phyloP scores from a whole-genome alignment of 2,797 vertebrate genomes.

The Zalophus californianus region DNA sequence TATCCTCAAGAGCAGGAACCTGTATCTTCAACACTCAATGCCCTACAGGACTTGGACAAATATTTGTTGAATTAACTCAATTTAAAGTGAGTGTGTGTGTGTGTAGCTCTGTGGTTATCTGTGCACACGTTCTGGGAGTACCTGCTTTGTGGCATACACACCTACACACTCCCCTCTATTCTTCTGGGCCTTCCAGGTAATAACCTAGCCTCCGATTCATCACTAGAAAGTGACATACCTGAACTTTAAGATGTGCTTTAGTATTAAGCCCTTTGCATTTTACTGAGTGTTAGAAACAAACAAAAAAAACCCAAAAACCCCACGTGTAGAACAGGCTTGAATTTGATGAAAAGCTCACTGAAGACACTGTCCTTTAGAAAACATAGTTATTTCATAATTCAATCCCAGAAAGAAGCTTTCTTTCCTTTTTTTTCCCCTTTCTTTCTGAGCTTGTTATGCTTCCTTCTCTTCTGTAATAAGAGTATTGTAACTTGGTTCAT shows the following conservation, averaged over 20 bases:
- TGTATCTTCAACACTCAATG: not conserved
- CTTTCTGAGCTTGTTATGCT: not conserved
- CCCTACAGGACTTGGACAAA: not conserved
- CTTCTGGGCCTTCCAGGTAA: not conserved
- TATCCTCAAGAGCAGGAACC: not conserved
- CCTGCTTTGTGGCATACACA: not conserved
- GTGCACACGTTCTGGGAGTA: not conserved
- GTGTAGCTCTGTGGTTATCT: not conserved
- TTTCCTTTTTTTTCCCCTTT: not conserved
- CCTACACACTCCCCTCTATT: not conserved
- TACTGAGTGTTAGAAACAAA: not conserved
- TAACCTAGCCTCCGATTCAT: not conserved
- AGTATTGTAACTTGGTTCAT: not conserved
- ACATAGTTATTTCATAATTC: conserved; percentile 4
- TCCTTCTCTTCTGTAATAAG: not conserved
- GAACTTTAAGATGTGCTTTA: not conserved
- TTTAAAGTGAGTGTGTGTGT: not conserved
- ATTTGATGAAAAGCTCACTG: conserved; percentile 5
- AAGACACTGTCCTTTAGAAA: not conserved
- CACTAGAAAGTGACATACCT: not conserved
- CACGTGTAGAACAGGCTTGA: not conserved
- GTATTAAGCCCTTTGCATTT: not conserved
- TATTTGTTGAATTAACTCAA: not conserved
- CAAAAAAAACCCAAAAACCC: not conserved
- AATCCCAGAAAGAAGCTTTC: not conserved